Conservation (phyloP, 2,113 vertebrate genomes). For the Chiloscyllium plagiosum region DNA sequence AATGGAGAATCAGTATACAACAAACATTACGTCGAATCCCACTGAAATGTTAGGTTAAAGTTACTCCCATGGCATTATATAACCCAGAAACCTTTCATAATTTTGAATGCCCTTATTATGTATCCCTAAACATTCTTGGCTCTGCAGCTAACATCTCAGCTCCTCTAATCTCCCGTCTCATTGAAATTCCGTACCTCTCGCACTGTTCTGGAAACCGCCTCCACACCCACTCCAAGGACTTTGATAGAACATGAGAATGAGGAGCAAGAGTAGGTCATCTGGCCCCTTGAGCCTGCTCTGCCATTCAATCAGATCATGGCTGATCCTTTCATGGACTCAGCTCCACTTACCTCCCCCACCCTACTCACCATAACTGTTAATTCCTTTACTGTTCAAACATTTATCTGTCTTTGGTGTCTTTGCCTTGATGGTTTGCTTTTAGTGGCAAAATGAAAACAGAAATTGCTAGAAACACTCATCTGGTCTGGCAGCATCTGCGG, state of each 20-base stretch:
- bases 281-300: too few relatives aligned
- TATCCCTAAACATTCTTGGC: background rate
- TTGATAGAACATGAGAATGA: background rate
- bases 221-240: background rate
- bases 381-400: too few relatives aligned
- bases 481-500: too few relatives aligned
- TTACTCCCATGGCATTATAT: background rate
- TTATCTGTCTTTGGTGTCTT: too few relatives aligned
- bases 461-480: too few relatives aligned
- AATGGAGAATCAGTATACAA: too few relatives aligned
- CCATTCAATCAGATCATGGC: too few relatives aligned
- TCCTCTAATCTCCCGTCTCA: background rate
- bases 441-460: background rate
- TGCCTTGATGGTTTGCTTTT: background rate
- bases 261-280: too few relatives aligned
- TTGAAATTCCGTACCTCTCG: background rate
- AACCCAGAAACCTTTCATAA: background rate
- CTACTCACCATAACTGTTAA: too few relatives aligned
- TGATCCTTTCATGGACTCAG: too few relatives aligned
- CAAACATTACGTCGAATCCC: too few relatives aligned
- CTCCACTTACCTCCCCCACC: too few relatives aligned
- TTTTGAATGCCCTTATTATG: background rate
- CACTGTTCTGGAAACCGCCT: background rate
- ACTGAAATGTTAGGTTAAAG: background rate
- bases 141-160: background rate